These are phyloP conservation scores for Irena cyanogastra DNA, from an alignment of 2,113 vertebrate species.

Conservation along the genomic window DNA sequence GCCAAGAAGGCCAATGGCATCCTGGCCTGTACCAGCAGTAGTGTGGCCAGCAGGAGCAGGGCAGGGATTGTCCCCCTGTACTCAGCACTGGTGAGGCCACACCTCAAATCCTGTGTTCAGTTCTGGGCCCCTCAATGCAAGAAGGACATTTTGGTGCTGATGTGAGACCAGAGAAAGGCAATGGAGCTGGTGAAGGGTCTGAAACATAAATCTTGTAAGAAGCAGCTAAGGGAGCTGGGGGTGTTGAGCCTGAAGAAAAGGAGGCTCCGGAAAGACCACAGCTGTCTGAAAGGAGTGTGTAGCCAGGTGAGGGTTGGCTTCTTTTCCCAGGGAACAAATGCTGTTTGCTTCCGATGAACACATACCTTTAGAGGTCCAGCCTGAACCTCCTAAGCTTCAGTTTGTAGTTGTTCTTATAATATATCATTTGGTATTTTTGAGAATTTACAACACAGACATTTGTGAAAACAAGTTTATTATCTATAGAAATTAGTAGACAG, in stretches of 20 bases:
- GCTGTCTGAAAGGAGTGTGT: neutral
- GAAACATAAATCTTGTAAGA: neutral
- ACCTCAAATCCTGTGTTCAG: neutral
- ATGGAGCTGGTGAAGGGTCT: neutral
- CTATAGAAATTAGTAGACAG: neutral
- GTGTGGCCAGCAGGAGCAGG: neutral
- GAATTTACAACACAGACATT: neutral
- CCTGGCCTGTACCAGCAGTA: neutral
- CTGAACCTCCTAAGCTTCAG: neutral
- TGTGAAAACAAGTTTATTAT: neutral
- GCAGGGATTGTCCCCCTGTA: neutral
- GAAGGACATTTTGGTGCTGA: neutral
- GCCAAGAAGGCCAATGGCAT: neutral
- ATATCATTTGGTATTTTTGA: neutral
- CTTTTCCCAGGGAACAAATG: neutral
- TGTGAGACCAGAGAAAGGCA: neutral
- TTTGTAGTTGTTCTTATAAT: neutral
- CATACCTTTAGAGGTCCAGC: neutral
- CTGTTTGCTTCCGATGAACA: neutral
- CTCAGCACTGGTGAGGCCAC: neutral
- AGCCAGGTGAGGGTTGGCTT: accelerated
- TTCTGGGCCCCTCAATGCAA: neutral
- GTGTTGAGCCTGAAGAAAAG: neutral
- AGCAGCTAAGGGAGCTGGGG: neutral
- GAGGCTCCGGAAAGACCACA: neutral